phyloP scores from a whole-genome alignment of 2,888 invertebrate species.

The Ariolimax columbianus region DNA sequence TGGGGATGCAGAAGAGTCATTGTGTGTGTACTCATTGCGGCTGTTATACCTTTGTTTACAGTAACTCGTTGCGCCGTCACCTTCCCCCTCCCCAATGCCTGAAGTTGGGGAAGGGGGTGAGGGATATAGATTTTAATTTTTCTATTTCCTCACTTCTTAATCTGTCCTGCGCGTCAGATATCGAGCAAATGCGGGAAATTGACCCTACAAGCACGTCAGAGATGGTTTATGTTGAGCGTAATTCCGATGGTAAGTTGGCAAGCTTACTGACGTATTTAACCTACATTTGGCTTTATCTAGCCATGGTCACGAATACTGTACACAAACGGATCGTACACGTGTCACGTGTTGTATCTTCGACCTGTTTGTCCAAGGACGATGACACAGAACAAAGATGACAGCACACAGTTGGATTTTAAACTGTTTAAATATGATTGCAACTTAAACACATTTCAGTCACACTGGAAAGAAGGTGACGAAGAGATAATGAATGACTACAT shows the following conservation, averaged over 20 bases:
- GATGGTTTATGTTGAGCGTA: not conserved
- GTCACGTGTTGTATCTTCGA: not conserved
- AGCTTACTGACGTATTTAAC: not conserved
- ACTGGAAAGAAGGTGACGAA: too few relatives aligned
- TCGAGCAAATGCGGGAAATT: conserved; percentile 1
- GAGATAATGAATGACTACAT: too few relatives aligned
- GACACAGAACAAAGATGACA: not conserved
- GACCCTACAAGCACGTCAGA: not conserved
- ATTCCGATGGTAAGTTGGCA: conserved; percentile 3
- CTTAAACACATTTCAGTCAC: not conserved
- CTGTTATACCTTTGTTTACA: conserved; percentile 36
- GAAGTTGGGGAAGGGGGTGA: not conserved
- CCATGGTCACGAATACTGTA: conserved; percentile 2
- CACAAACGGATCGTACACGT: not conserved
- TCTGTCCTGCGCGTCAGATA: not conserved
- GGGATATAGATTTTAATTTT: not conserved
- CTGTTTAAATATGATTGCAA: not conserved
- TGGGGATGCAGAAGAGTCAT: conserved; percentile 23
- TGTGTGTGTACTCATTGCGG: not conserved
- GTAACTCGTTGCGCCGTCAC: conserved; percentile 15
- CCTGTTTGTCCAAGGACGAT: not conserved
- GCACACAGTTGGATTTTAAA: not conserved
- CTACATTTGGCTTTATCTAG: conserved; percentile 16
- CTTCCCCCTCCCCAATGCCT: not conserved
- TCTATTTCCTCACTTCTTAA: not conserved